These are phyloP conservation scores for Palaemon carinicauda DNA, from an alignment of 1,140 invertebrate genomes.

Conservation along the genomic window DNA sequence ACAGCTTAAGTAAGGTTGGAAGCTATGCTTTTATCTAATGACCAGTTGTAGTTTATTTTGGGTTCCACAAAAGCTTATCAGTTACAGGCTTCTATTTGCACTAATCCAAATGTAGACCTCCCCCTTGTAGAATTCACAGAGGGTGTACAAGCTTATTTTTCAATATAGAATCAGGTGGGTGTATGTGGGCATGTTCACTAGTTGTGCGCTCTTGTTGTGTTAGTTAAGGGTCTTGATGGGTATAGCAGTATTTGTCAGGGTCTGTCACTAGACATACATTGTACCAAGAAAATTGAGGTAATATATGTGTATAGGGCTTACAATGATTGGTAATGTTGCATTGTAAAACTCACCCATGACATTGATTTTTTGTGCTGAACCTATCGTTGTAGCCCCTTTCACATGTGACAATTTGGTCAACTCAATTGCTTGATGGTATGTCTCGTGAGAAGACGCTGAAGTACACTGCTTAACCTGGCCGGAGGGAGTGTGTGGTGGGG, in stretches of 20 bases:
- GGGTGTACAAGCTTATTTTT: conserved; percentile 10
- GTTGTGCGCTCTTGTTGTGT: conserved; percentile 52
- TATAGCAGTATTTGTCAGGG: conserved; percentile 27
- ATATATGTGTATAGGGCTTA: too few species aligned
- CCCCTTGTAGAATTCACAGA: conserved; percentile 35
- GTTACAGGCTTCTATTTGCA: conserved; percentile 47
- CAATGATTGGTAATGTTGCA: too few species aligned
- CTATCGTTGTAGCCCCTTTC: neutral
- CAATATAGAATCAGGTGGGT: conserved; percentile 31
- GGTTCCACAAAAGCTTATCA: conserved; percentile 44
- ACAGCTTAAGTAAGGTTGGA: conserved; percentile 45
- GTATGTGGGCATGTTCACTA: conserved; percentile 54
- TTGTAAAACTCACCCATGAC: too few species aligned
- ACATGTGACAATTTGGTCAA: neutral
- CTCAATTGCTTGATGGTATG: conserved; percentile 13
- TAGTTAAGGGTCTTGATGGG: conserved; percentile 52
- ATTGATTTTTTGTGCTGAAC: too few species aligned
- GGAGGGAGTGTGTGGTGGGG: conserved; percentile 35
- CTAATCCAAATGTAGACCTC: conserved; percentile 52
- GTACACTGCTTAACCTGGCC: conserved; percentile 43
- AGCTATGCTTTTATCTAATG: conserved; percentile 51
- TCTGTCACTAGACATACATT: too few species aligned
- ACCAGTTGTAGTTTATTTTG: conserved; percentile 33
- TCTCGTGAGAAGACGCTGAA: conserved; percentile 4
- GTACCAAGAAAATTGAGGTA: too few species aligned